A percentile compares a stretch with the other conserved stretches of the same genome.
Conservation (phyloP, 1,140 invertebrate species). For the Pollicipes pollicipes region DNA sequence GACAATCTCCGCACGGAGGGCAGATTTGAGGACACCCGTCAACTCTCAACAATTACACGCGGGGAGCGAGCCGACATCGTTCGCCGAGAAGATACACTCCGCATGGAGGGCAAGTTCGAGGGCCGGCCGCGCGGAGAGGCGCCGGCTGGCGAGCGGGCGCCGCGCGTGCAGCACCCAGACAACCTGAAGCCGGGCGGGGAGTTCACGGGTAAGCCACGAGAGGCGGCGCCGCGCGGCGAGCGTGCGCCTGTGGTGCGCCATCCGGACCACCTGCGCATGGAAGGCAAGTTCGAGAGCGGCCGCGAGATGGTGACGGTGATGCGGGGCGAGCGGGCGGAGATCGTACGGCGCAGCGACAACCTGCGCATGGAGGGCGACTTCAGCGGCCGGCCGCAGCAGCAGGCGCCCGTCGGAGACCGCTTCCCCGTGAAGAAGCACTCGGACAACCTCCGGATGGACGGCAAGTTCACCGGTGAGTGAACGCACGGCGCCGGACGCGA, state of each 20-base stretch:
- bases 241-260: conserved; percentile 27
- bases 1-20: conserved; percentile 44
- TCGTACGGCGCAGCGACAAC: conserved; percentile 22
- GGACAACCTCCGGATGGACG: no score
- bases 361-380: conserved; percentile 21
- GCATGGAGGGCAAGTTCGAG: conserved; percentile 23
- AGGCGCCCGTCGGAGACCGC: no score
- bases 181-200: conserved; percentile 41
- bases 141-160: conserved; percentile 28
- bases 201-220: conserved; percentile 23
- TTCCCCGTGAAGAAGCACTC: no score
- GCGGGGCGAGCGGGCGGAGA: conserved; percentile 25
- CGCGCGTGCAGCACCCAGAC: conserved; percentile 29
- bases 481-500: no score
- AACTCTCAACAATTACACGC: conserved; percentile 27
- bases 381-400: conserved; percentile 31
- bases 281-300: conserved; percentile 21
- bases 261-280: conserved; percentile 36
- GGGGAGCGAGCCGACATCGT: conserved; percentile 18
- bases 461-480: no score
- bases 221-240: conserved; percentile 23
- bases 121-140: conserved; percentile 26
- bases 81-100: conserved; percentile 28
- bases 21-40: conserved; percentile 29
- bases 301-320: conserved; percentile 6